Evolutionary conservation across 2,113 vertebrate genomes (phyloP).

Genomic region (Halichoeres trimaculatus): DNA sequence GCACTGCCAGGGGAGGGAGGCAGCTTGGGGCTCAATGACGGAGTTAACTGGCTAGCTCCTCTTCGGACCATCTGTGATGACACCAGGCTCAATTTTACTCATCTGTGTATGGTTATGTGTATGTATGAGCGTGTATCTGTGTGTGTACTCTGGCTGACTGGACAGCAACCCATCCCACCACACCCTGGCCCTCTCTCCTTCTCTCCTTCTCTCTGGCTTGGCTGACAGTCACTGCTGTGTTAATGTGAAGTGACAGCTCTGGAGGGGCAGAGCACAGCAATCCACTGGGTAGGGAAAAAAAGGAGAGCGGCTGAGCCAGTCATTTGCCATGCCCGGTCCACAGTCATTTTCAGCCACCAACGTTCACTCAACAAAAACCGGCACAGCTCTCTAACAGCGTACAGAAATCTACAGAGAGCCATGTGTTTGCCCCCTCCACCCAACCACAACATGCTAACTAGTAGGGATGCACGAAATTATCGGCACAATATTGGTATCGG

Average conservation of each 20-base stretch:
- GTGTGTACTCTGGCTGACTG: slow-evolving; percentile 57
- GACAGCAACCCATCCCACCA: slow-evolving; percentile 52
- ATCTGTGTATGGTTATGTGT: slow-evolving; percentile 36
- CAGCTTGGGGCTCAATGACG: slow-evolving; percentile 56
- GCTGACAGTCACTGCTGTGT: slow-evolving; percentile 70
- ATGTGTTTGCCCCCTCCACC: slow-evolving; percentile 52
- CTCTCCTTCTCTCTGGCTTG: slow-evolving; percentile 41
- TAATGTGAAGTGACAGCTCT: slow-evolving; percentile 82
- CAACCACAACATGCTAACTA: slow-evolving; percentile 72
- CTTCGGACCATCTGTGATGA: slow-evolving; percentile 72
- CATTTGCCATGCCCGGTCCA: slow-evolving; percentile 49
- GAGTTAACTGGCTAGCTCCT: slow-evolving; percentile 65
- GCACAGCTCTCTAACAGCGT: slow-evolving; percentile 44
- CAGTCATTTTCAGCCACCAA: slow-evolving; percentile 67
- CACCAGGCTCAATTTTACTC: slow-evolving; percentile 68
- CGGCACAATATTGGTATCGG: too few species aligned
- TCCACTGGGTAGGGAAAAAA: slow-evolving; percentile 63
- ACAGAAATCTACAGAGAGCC: too few species aligned
- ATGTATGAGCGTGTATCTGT: slow-evolving; percentile 14
- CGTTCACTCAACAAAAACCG: slow-evolving; percentile 28
- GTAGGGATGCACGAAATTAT: too few species aligned
- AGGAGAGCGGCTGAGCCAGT: slow-evolving; percentile 47
- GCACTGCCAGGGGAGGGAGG: slow-evolving; percentile 39
- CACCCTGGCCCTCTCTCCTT: not conserved
- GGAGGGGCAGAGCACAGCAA: slow-evolving; percentile 75